These are phyloP conservation scores for Erebia palarica DNA, from an alignment of 2,888 invertebrate species.

Conservation along the genomic window DNA sequence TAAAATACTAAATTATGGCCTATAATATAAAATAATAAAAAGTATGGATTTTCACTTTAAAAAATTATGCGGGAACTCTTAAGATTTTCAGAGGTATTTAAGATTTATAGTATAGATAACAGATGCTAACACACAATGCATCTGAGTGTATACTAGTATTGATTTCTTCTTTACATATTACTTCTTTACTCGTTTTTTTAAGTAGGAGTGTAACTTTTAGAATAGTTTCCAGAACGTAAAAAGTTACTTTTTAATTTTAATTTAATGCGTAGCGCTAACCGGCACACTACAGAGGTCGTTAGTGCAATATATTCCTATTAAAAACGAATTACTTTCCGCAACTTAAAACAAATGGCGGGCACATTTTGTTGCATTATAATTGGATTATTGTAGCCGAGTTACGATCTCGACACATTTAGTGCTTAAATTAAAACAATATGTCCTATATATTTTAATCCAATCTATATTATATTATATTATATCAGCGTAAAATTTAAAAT, in stretches of 20 bases:
- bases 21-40: too few relatives aligned
- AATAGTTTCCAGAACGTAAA: not conserved
- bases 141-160: too few relatives aligned
- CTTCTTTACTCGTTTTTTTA: too few relatives aligned
- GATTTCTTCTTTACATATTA: too few relatives aligned
- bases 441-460: not conserved
- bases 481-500: too few relatives aligned
- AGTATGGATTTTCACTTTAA: too few relatives aligned
- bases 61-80: too few relatives aligned
- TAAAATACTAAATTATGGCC: not conserved
- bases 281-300: not conserved
- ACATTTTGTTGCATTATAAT: conserved; percentile 20
- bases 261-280: not conserved
- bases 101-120: too few relatives aligned
- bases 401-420: not conserved
- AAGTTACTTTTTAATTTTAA: not conserved
- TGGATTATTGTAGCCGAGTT: conserved; percentile 14
- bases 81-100: too few relatives aligned
- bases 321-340: conserved; percentile 20
- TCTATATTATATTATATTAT: too few relatives aligned
- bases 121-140: too few relatives aligned
- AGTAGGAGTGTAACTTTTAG: too few relatives aligned
- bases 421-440: not conserved
- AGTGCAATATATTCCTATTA: conserved; percentile 19
- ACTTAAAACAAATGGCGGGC: conserved; percentile 12